Evolutionary conservation across 2,797 vertebrate genomes (phyloP), one percentile per base, ranked within the genome.

Genomic region (Tympanoctomys barrerae): DNA sequence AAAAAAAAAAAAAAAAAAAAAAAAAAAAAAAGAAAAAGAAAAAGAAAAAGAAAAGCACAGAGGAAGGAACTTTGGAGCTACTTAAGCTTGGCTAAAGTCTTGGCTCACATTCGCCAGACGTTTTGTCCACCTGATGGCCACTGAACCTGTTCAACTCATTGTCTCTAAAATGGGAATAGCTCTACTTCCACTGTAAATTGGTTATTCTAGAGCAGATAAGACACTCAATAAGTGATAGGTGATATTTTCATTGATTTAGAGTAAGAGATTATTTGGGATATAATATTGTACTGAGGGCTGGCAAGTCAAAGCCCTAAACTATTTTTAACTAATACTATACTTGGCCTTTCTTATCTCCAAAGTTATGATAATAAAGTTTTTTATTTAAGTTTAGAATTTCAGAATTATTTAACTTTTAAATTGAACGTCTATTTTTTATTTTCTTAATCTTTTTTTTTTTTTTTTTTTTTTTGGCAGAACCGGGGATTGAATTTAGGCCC

Each of bases 311-410:
- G 66, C 24, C 86, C 39, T 24, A 77, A 94, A 94, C 39, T 87
- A 62, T 95, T 95, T 94, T 95, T 77, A 91, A 66, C 28, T n/a
- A 28, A 18, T 82, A 83, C 92, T 94, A 89, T 91, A 79, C 12
- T 83, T 91, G 14, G 16, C 7, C 8, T 86, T 16, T 61, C 28
- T 52, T 82, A 87, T 36, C 33, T 26, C 62, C 61, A 59, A 90
- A 77, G 5, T 13, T 36, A 46, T 78, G 12, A 39, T n/a, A 68
- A 62, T 90, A 42, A 5, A 12, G 46, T 90, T 96, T 94, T 71
- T 3, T 16, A 73, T 39, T 82, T 80, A 59, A 84, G 59, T 89
- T 10, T 19, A 75, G 52, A 94, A 80, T 79, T 83, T 94, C 26
- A 80, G 59, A 66, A 90, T 71, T 89, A 94, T 5, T 83, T 87